Evolutionary conservation across 2,113 vertebrate species (phyloP), one percentile per base, ranked within the genome.

Genomic region (Sphyrna mokarran): DNA sequence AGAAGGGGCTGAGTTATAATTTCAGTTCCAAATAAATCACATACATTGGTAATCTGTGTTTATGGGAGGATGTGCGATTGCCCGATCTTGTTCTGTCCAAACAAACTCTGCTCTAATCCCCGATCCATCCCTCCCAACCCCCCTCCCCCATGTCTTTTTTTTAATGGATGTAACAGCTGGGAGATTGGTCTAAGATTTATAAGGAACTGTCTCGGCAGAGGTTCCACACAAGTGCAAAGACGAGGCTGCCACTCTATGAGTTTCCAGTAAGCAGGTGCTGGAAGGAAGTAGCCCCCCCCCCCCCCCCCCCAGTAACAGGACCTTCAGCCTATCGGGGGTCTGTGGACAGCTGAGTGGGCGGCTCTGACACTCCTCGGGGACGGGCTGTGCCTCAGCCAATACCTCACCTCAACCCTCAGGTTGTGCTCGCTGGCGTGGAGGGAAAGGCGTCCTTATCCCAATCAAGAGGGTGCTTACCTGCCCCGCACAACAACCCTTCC

Each of bases 121-220:
- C 80, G 0, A 96, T 26, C 26, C 95, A 26, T 11, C 78, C 95
- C 95, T 95, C 96, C 95, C 90, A 1, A 8, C 13, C 61, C 61
- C 61, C 61, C 61, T 7, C 61, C 61, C 61, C 43, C 43, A 48
- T 96, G 96, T 95, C 96, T 33, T 76, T 76, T 96, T 76, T 96
- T 96, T 96, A 97, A 96, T 97, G 96, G 96, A 96, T 96, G 96
- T 97, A 97, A 97, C 97, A 97, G 98, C 97, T 98, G 97, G 97
- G 97, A 96, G 96, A 97, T 98, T 97, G 96, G 97, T 98, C 97
- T 97, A 98, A 98, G 97, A 97, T 97, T 97, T 97, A 97, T 97
- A 97, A 98, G 97, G 69, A 72, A 96, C 96, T 96, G 97, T 97
- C 97, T 70, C 97, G 97, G 96, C 97, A 97, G 94, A 96, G 96